These are phyloP conservation scores for Apoderus coryli DNA, from an alignment of 2,888 invertebrate genomes.

Conservation along the genomic window DNA sequence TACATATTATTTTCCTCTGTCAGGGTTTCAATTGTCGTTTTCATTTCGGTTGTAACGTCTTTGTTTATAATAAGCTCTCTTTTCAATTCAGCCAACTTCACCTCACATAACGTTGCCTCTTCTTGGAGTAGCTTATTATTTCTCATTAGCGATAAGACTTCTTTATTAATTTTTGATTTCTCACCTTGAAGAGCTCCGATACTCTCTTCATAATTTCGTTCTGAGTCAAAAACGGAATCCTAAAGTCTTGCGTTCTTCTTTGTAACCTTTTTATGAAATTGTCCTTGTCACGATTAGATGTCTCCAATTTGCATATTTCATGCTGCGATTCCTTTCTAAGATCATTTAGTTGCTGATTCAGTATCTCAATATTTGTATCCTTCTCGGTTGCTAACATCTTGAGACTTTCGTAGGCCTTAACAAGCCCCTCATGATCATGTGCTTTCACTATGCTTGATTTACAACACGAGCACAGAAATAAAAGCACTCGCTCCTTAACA, in stretches of 20 bases:
- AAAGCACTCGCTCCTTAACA: slow-evolving; percentile 3
- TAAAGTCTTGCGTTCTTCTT: slow-evolving; percentile 3
- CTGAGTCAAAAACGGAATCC: slow-evolving; percentile 1
- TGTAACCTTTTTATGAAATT: no score
- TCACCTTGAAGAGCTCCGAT: slow-evolving; percentile 3
- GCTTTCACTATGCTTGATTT: neutral
- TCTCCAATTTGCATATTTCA: slow-evolving; percentile 1
- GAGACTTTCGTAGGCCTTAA: slow-evolving; percentile 1
- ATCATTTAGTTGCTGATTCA: slow-evolving; percentile 4
- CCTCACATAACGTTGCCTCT: no score
- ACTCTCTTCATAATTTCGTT: slow-evolving; percentile 1
- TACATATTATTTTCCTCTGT: slow-evolving; percentile 3
- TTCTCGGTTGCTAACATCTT: slow-evolving; percentile 1
- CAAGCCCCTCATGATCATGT: neutral
- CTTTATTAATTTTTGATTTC: slow-evolving; percentile 3
- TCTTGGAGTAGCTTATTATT: neutral
- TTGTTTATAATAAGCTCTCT: neutral
- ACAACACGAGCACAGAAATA: slow-evolving; percentile 4
- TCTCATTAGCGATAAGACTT: neutral
- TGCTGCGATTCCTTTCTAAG: slow-evolving; percentile 1
- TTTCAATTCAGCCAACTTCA: neutral
- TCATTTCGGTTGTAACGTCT: neutral
- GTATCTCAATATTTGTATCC: neutral
- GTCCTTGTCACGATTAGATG: no score
- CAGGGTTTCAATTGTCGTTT: slow-evolving; percentile 1